Evolutionary conservation across 2,797 vertebrate species (phyloP), one percentile per base, ranked within the genome.

Genomic region (Cynopterus sphinx): DNA sequence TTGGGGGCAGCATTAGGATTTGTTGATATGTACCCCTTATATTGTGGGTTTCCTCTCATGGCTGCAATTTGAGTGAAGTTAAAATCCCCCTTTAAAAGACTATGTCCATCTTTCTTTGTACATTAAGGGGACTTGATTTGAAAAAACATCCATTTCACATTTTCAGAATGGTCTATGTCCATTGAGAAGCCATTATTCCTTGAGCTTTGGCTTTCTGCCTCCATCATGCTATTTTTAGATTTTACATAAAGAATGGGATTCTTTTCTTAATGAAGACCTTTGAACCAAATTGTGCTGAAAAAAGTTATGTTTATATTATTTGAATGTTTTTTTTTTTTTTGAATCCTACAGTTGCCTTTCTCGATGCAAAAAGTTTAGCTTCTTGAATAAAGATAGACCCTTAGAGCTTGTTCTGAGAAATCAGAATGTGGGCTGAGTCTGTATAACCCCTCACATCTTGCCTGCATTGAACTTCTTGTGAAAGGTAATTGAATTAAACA

Each of bases 1-100:
- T 96, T 98, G 6, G 91, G 84, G 95, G 95, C 95, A 94, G 63
- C 65, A 22, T 12, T 91, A 82, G 55, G 55, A 7, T 84, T 91
- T 95, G 81, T 51, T 68, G 73, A 22, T 67, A 41, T 21, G 21
- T 89, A 86, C 57, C 74, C 79, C 68, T 67, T 86, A 68, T 53
- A 9, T 49, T 36, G 51, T 79, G 61, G 12, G 6, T 75, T 90
- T 89, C 33, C 6, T 74, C 95, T 87, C 36, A 49, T 79, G 70
- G 11, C 61, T 36, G 24, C 89, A 53, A 81, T 79, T 67, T 77
- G 82, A 81, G 24, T 63, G 53, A 90, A 77, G 26, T 55, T 39
- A 68, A 13, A 36, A 19, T 70, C 31, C 88, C 43, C 7, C 22
- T 68, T 92, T 77, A 17, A 49, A 78, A 78, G 3, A 28, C 6